Evolutionary conservation across 2,797 vertebrate genomes (phyloP).

Genomic region (Astyanax mexicanus): DNA sequence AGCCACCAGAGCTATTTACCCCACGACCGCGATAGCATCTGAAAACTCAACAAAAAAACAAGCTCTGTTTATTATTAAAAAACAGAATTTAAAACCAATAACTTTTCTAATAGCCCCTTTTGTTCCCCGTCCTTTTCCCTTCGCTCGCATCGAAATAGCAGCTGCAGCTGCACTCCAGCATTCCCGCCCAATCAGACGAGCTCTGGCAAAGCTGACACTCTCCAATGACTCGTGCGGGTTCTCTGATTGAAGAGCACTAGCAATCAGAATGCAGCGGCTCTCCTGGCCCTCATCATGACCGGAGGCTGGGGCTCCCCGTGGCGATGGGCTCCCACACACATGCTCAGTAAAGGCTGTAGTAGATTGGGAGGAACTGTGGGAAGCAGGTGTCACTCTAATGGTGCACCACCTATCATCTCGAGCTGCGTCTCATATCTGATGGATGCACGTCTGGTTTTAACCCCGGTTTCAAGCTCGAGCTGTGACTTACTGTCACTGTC

Average conservation of each 20-base stretch:
- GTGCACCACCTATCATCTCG: neutral
- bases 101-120: conserved; percentile 39
- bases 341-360: neutral
- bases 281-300: conserved; percentile 50
- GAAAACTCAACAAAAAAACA: neutral
- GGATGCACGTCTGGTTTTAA: neutral
- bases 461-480: neutral
- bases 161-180: conserved; percentile 45
- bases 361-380: neutral
- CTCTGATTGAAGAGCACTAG: conserved; percentile 61
- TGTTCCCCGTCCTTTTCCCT: neutral
- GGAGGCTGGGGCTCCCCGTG: neutral
- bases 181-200: conserved; percentile 70
- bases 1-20: conserved; percentile 8
- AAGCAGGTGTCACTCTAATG: conserved; percentile 3
- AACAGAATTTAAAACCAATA: conserved; percentile 51
- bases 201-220: conserved; percentile 35
- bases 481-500: too few relatives aligned
- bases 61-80: conserved; percentile 57
- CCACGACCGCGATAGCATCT: conserved; percentile 6
- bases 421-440: neutral
- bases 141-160: conserved; percentile 41
- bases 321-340: neutral
- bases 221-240: conserved; percentile 53
- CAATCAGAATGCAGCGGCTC: conserved; percentile 57